phyloP scores from a whole-genome alignment of 2,888 invertebrate species.

The Dryococelus australis region DNA sequence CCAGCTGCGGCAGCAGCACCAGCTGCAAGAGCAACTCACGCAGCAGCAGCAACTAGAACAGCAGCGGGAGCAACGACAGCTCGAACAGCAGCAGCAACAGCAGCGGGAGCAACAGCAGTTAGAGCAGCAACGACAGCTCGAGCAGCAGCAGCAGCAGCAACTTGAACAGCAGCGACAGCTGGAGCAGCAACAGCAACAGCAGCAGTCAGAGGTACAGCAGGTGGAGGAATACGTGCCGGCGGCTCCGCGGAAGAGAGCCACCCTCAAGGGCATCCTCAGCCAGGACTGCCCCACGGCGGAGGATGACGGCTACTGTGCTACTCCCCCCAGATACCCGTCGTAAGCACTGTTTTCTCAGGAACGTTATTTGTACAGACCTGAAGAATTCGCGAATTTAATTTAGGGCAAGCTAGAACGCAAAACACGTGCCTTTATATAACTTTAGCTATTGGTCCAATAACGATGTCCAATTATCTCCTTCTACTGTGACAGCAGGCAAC shows the following conservation, averaged over 20 bases:
- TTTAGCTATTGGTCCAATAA: not conserved
- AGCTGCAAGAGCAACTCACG: not conserved
- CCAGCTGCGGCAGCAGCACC: not conserved
- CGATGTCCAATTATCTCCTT: too few relatives aligned
- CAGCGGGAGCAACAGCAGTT: not conserved
- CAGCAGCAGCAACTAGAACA: not conserved
- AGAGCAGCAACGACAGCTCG: not conserved
- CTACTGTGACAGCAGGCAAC: too few relatives aligned
- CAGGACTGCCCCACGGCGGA: constrained; percentile 48
- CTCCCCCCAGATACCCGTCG: constrained; percentile 48
- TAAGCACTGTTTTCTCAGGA: constrained; percentile 38
- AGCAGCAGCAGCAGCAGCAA: not conserved
- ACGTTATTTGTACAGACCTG: too few relatives aligned
- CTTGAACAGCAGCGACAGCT: not conserved
- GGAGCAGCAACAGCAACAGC: not conserved
- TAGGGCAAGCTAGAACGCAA: too few relatives aligned
- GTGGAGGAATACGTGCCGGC: not conserved
- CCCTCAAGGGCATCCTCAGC: constrained; percentile 44
- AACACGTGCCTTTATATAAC: too few relatives aligned
- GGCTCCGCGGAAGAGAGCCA: constrained; percentile 42
- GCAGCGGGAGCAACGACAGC: not conserved
- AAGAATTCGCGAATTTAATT: too few relatives aligned
- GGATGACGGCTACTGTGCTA: constrained; percentile 47
- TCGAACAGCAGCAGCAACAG: not conserved
- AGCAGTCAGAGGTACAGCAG: not conserved